Conservation (phyloP, 2,113 vertebrate species). For the Chinchilla lanigera region DNA sequence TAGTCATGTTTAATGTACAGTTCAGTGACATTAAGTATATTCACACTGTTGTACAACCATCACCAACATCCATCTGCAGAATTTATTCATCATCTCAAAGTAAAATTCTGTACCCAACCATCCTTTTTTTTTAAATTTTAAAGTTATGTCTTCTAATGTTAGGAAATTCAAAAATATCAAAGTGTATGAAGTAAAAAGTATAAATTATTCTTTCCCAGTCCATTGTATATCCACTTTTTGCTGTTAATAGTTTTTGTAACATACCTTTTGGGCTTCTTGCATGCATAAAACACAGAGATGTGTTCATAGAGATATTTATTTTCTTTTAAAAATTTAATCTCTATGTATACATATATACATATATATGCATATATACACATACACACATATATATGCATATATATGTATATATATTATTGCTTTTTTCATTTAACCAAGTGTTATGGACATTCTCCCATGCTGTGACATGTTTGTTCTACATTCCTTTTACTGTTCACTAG, state of each 20-base stretch:
- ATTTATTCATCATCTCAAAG: neutral
- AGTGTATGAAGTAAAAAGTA: neutral
- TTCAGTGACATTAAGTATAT: neutral
- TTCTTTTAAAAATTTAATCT: constrained; percentile 23
- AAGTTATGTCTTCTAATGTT: neutral
- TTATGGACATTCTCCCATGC: neutral
- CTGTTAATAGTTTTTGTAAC: neutral
- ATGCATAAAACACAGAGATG: neutral
- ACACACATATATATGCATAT: neutral
- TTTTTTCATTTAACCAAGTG: neutral
- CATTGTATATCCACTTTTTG: neutral
- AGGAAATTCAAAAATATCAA: neutral
- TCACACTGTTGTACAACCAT: no score
- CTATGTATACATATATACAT: neutral
- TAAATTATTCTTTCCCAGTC: neutral
- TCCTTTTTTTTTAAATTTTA: neutral
- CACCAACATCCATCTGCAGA: neutral
- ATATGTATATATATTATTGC: neutral
- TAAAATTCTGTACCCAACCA: neutral
- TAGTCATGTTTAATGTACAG: neutral
- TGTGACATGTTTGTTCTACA: neutral
- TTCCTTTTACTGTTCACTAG: neutral
- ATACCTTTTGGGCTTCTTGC: neutral
- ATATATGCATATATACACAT: neutral
- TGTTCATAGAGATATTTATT: neutral